These are phyloP conservation scores for Erebia aethiops DNA, from an alignment of 2,888 invertebrate species.

Conservation along the genomic window DNA sequence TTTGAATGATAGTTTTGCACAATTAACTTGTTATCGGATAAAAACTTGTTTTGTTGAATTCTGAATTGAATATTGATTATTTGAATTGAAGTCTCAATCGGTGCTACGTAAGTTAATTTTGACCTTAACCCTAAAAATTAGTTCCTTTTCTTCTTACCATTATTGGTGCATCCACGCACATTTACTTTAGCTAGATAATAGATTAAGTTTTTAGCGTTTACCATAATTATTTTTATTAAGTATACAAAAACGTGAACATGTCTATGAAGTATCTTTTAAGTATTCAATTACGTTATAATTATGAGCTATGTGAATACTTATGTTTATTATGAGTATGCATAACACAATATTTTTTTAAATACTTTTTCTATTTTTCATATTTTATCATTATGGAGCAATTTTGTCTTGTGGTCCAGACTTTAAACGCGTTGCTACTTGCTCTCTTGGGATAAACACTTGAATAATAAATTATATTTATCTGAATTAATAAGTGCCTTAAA, in stretches of 20 bases:
- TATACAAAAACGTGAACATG: neutral
- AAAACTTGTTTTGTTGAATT: neutral
- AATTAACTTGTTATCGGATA: too few species aligned
- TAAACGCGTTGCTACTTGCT: neutral
- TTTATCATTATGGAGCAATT: neutral
- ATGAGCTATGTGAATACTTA: neutral
- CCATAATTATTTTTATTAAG: neutral
- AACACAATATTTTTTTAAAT: neutral
- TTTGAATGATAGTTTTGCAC: neutral
- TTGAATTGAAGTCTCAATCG: slow-evolving; percentile 41
- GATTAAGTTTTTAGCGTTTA: neutral
- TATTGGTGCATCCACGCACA: neutral
- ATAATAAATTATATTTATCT: neutral
- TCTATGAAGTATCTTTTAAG: neutral
- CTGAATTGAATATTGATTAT: neutral
- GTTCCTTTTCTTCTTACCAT: slow-evolving; percentile 9
- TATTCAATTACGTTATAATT: neutral
- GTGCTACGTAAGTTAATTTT: slow-evolving; percentile 33
- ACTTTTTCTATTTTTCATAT: neutral
- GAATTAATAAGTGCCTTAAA: slow-evolving; percentile 4
- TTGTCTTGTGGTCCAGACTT: neutral
- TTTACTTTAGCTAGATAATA: neutral
- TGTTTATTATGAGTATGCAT: neutral
- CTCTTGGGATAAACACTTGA: neutral
- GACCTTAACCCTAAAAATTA: neutral